Base-by-base conservation (phyloP, 2,113 vertebrate species). In the Coreoperca whiteheadi region DNA sequence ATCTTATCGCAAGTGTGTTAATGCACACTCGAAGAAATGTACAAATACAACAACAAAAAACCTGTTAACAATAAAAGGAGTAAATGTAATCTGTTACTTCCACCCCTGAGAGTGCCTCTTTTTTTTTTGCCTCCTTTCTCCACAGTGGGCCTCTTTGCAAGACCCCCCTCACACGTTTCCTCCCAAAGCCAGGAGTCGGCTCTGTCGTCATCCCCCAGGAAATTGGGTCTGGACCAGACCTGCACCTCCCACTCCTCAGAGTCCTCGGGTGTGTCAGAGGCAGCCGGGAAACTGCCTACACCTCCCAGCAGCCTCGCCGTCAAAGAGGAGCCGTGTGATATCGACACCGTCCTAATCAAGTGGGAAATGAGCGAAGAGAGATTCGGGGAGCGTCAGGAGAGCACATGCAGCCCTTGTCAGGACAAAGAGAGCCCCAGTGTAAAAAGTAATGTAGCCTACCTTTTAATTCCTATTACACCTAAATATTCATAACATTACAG, bases 241-340 rank as follows among this genome's bases (percentile, higher is more conserved):
- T 74, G 64, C 79, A 70, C 86, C 51, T 69, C 87, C 20, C 68
- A 51, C 79, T 86, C 82, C 51, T 84, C 85, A 0, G 82, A 81
- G 41, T 63, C 70, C 1, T 84, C 78, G 0, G 74, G 77, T 0
- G 8, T 25, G 0, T 68, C 74, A 0, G 89, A 82, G 1, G 23
- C 39, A 4, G 23, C 30, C 37, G 54, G 65, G 43, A 76, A 81
- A 9, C 60, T 37, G 34, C 74, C 77, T 0, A 2, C 41, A 0
- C 79, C 89, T 75, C 89, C 92, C 75, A 64, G 84, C 85, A 56
- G 71, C 80, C 39, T 87, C 3, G 46, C 57, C 1, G 41, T 92
- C 76, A 94, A 93, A 43, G 87, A 92, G 21, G 93, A 94, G 78
- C 91, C 90, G 0, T 89, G 87, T 23, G 87, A 93, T 3, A 32